A percentile compares a stretch with the other conserved stretches of the same genome.
These are phyloP conservation scores for Bostrychus sinensis DNA, from an alignment of 2,113 vertebrate species.

Conservation along the genomic window DNA sequence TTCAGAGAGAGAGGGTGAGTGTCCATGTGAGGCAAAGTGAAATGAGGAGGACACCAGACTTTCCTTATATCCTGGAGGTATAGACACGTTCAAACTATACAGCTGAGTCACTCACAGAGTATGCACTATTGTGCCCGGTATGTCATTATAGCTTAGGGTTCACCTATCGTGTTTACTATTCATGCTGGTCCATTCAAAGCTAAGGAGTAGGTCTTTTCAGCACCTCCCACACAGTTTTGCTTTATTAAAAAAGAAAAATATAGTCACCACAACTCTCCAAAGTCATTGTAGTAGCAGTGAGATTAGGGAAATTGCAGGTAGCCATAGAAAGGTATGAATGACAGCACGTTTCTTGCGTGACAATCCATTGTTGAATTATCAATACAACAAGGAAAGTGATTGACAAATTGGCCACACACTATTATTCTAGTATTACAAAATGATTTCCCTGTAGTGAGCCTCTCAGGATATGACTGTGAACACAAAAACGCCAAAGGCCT, in stretches of 20 bases:
- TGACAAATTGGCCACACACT: not conserved
- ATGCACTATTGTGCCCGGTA: conserved; percentile 17
- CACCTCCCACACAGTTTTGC: conserved; percentile 7
- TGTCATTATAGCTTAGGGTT: conserved; percentile 31
- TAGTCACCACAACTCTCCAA: conserved; percentile 28
- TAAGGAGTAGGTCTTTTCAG: conserved; percentile 15
- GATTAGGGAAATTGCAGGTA: not conserved
- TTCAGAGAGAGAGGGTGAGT: not conserved
- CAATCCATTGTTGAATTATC: too few species aligned
- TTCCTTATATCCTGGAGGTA: conserved; percentile 20
- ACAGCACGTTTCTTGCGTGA: not conserved
- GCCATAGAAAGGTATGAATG: too few species aligned
- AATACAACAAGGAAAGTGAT: not conserved
- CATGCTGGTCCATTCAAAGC: conserved; percentile 15
- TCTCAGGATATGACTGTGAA: conserved; percentile 29
- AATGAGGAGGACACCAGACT: not conserved
- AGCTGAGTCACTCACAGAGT: conserved; percentile 3
- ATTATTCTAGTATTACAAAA: not conserved
- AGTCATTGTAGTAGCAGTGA: not conserved
- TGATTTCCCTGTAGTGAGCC: conserved; percentile 9
- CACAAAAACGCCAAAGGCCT: conserved; percentile 33
- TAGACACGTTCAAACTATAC: conserved; percentile 27
- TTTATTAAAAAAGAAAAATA: conserved; percentile 12
- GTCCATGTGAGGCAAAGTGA: not conserved
- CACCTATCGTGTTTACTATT: conserved; percentile 23